Base-by-base conservation (phyloP, 2,113 vertebrate species). In the Toxostoma redivivum region DNA sequence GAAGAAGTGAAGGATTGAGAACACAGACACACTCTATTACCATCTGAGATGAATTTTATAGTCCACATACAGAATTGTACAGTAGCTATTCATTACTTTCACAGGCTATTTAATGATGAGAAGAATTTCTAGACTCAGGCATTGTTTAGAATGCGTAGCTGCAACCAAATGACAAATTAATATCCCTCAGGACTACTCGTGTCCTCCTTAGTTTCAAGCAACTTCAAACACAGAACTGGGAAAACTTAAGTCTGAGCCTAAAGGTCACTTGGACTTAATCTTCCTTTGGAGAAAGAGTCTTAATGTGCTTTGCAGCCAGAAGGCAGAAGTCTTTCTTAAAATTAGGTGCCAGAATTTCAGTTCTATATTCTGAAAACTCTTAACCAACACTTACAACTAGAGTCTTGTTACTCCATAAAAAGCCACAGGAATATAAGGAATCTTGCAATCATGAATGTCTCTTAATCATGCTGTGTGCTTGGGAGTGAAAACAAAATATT, bases 111-210 rank as follows among this genome's bases (percentile, higher is more conserved):
- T 86, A 77, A 88, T 40, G 64, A 90, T 35, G 38, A 90, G 45
- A 88, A 88, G 25, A 58, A 18, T 90, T 73, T 73, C 58, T 61
- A 77, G 45, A 90, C 50, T 88, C 40, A 86, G 31, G 38, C 14
- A 37, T 77, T 73, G 73, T 58, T 90, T 90, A 94, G 70, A 95
- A 88, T 7, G 25, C 17, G 9, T 47, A 62, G 79, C 51, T 86
- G 88, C 44, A 61, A 58, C 30, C 42, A 78, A 31, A 86, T 17
- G 35, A 77, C 50, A 77, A 82, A 90, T 50, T 72, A 92, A 76
- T 3, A 2, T 4, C 37, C 62, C 38, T 72, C 1, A 3, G 60
- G 35, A 89, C 27, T 86, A 40, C 40, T 51, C 0, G 0, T 18
- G 40, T 64, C 62, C 58, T 90, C 35, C 24, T 86, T 47, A 77